A percentile compares a stretch with the other conserved stretches of the same genome.
Evolutionary conservation across 1,140 invertebrate species (phyloP).

Genomic region (Calliopsis andreniformis): DNA sequence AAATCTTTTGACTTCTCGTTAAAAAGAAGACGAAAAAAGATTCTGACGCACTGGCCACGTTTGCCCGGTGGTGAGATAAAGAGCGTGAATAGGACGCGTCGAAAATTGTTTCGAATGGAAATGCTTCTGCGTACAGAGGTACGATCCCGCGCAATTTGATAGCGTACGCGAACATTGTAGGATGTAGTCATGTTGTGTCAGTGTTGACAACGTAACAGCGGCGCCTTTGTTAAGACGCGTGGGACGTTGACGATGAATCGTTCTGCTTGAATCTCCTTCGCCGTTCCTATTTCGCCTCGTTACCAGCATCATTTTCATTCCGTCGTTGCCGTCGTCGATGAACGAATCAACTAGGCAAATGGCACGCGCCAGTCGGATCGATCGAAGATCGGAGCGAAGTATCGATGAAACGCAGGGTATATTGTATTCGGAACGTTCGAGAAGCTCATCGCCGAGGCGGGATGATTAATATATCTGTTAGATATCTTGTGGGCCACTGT

Average conservation of each 20-base stretch:
- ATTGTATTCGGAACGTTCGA: constrained; percentile 35
- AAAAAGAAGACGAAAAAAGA: too few species aligned
- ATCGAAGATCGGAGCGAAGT: not conserved
- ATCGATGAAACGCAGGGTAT: not conserved
- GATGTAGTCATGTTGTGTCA: too few species aligned
- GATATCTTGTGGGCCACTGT: too few species aligned
- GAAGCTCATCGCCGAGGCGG: constrained; percentile 7
- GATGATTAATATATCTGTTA: constrained; percentile 47
- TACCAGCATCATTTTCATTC: not conserved
- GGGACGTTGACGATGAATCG: too few species aligned
- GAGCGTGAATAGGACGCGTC: too few species aligned
- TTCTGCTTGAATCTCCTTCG: not conserved
- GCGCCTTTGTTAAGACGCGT: too few species aligned
- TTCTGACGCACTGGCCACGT: too few species aligned
- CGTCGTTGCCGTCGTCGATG: not conserved
- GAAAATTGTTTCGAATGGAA: not conserved
- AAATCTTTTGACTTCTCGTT: too few species aligned
- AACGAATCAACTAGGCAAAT: not conserved
- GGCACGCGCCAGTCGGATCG: not conserved
- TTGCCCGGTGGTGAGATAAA: too few species aligned
- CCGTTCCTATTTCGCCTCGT: too few species aligned
- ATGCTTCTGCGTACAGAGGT: not conserved
- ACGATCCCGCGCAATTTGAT: not conserved
- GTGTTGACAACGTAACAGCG: too few species aligned
- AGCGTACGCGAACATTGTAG: not conserved